Base-by-base conservation (phyloP, 2,797 vertebrate species). In the Nannoperca obscura region DNA sequence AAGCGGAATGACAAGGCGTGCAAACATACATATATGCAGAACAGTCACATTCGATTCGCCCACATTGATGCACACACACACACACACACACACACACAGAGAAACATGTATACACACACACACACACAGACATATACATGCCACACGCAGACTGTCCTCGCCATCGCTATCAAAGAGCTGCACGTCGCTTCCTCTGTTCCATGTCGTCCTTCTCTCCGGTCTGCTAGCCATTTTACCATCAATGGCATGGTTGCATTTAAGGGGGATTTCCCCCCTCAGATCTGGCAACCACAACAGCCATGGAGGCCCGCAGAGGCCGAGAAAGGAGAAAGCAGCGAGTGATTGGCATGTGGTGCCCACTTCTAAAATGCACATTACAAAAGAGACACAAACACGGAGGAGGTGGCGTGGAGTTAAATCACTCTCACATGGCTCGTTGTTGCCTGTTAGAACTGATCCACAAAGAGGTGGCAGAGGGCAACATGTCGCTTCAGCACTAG, bases 151-250 rank as follows among this genome's bases (percentile, higher is more conserved):
- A 57, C 74, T 24, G 40, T 77, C 83, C 70, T 78, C 62, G 10
- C 55, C 64, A 42, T 68, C 44, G 49, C 78, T 86, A 85, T 91
- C 86, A 92, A 88, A 88, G 80, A 75, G 74, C 73, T 15, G 9
- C 47, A 11, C 42, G 61, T 63, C 34, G 55, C 80, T 82, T 89
- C 91, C 85, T 87, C 82, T 78, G 69, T 67, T 89, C 82, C 76
- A 20, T 22, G 52, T 78, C 81, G 49, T 85, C 62, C 72, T 78
- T 62, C 73, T 62, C 74, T 73, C 84, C 64, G 54, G 87, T 89
- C 90, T 90, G 88, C 80, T 20, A 86, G 76, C 83, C 79, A 89
- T 90, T 91, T 91, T 85, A 71, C 77, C 84, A 86, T 92, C 87
- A 78, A 74, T 72, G 65, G 81, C 81, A 87, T 88, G 91, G 82